Base-by-base conservation (phyloP, 2,888 invertebrate genomes). In the Lordiphosa fenestrarum region DNA sequence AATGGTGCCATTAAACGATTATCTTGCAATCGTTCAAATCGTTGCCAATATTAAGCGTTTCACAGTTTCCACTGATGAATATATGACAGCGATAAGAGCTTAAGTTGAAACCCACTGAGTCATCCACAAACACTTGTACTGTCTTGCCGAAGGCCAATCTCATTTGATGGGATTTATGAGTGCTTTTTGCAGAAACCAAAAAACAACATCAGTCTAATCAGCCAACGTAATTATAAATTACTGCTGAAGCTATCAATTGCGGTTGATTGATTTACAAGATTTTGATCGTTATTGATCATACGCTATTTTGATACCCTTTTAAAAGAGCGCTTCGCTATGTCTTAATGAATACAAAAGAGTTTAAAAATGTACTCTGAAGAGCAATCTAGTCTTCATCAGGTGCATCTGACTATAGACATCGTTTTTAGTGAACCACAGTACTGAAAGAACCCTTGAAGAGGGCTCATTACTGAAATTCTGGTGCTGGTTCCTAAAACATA, bases 281-380 rank as follows among this genome's bases (percentile, higher is more conserved):
- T 72, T 80, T 62, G 66, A 84, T 76, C 69, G 72, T 49, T 38
- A 47, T 46, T 78, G 83, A 74, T 82, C 75, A 68, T 61, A 66
- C 51, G 56, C 71, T 35, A 49, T 62, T 57, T 51, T 25, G 25
- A 25, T 25, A 7, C 25, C 25, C 25, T 25, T 15, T 15, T 2
- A 7, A 23, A 19, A 19, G 19, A 4, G 19, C 19, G 19, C 19
- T 19, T 19, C 19, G 19, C 19, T 19, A 3, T 3, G 19, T 3
- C 2, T 2, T n/a, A n/a, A n/a, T 15, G 15, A 15, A 15, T 15
- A 15, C 2, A 15, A 15, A 15, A 15, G 15, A 15, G 15, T 15
- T 15, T n/a, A n/a, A n/a, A n/a, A n/a, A n/a, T 15, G 15, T 15
- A 15, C 1, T 15, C 1, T 15, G 15, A 1, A 15, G 15, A 15